These are phyloP conservation scores for Glossosoma conforme DNA, from an alignment of 1,140 invertebrate species.

Conservation along the genomic window DNA sequence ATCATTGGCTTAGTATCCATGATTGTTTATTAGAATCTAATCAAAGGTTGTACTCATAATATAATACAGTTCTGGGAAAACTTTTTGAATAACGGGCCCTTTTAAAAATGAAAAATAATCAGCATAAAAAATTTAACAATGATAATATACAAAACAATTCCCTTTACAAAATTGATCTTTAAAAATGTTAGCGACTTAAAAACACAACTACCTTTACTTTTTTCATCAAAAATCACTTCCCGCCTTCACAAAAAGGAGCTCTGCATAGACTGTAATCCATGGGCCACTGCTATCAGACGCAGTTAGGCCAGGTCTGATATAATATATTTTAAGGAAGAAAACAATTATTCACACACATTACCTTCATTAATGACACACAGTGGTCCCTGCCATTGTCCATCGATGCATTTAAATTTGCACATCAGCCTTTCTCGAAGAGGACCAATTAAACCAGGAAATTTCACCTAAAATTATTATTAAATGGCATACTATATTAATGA, in stretches of 20 bases:
- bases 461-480: constrained; percentile 36
- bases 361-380: constrained; percentile 54
- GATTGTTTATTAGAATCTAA: no score
- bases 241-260: no score
- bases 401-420: constrained; percentile 77
- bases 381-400: constrained; percentile 75
- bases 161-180: no score
- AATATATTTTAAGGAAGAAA: no score
- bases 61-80: no score
- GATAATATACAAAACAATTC: not conserved
- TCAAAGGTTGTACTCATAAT: no score
- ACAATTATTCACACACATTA: constrained; percentile 2
- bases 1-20: not conserved
- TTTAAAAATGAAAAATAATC: not conserved
- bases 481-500: constrained; percentile 1
- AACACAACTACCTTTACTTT: not conserved
- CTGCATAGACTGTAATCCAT: no score
- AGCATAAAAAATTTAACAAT: not conserved
- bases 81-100: no score
- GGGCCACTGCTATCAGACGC: no score
- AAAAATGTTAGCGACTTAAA: not conserved
- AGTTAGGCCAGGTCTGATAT: no score
- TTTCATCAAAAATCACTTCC: no score
- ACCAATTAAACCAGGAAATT: constrained; percentile 64
- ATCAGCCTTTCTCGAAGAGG: constrained; percentile 61